Percentiles rank a stretch among this genome's conserved stretches.
phyloP scores from a whole-genome alignment of 2,797 vertebrate genomes.

The Adrianichthys oophorus region DNA sequence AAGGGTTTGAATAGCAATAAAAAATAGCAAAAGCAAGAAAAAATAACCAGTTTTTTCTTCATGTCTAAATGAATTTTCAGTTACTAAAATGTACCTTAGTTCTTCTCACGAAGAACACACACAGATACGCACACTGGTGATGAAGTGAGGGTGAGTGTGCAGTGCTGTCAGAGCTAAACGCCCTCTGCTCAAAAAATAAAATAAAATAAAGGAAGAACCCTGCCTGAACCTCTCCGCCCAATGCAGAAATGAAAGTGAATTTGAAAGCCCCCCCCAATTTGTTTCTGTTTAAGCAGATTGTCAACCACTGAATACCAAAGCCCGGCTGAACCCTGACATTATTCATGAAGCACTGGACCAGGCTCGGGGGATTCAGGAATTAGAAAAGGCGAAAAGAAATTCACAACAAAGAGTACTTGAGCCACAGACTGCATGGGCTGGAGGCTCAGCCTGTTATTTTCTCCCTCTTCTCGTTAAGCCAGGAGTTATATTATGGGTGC shows the following conservation, averaged over 20 bases:
- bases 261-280: constrained; percentile 70
- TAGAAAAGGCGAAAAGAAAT: constrained; percentile 68
- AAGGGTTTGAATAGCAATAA: no score
- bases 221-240: constrained; percentile 40
- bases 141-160: constrained; percentile 35
- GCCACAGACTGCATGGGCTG: constrained; percentile 47
- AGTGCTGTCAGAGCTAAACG: constrained; percentile 46
- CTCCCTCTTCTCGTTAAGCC: constrained; percentile 72
- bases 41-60: no score
- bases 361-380: constrained; percentile 54
- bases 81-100: no score
- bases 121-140: constrained; percentile 4
- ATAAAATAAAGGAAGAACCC: constrained; percentile 17
- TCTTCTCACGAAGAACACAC: constrained; percentile 8
- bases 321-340: constrained; percentile 59
- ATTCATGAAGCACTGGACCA: constrained; percentile 55
- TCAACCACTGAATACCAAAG: constrained; percentile 69
- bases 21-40: no score
- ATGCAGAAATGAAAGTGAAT: constrained; percentile 62
- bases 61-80: no score
- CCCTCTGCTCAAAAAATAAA: constrained; percentile 62
- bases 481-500: constrained; percentile 78
- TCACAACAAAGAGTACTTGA: constrained; percentile 75
- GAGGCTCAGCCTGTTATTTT: constrained; percentile 45
- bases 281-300: constrained; percentile 73